phyloP scores from a whole-genome alignment of 2,113 vertebrate species.

The Pimephales promelas region DNA sequence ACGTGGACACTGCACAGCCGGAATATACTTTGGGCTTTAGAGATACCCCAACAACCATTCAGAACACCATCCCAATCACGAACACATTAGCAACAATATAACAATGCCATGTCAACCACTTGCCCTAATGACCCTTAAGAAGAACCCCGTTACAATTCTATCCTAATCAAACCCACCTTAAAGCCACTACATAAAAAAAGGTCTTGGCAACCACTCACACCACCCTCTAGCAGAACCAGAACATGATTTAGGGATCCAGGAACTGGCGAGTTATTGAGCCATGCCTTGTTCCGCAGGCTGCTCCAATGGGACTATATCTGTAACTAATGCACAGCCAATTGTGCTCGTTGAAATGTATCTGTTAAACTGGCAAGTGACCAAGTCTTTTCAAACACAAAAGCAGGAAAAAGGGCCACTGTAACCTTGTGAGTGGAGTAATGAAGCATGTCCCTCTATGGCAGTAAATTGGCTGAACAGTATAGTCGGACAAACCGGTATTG shows the following conservation, averaged over 20 bases:
- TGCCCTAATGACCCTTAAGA: not conserved
- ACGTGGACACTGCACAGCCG: too few species aligned
- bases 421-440: not conserved
- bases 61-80: too few species aligned
- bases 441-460: not conserved
- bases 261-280: not conserved
- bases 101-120: not conserved
- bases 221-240: not conserved
- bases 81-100: not conserved
- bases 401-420: not conserved
- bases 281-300: not conserved
- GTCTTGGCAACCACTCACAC: not conserved
- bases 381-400: conserved; percentile 15
- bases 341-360: not conserved
- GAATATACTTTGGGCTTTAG: too few species aligned
- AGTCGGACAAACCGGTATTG: not conserved
- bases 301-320: not conserved
- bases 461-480: not conserved
- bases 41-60: too few species aligned
- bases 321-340: conserved; percentile 21
- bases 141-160: not conserved
- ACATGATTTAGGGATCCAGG: not conserved
- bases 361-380: conserved; percentile 6
- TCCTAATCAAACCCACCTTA: too few species aligned
- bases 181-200: not conserved